These are phyloP conservation scores for Andrena trimmerana DNA, from an alignment of 2,888 invertebrate genomes.

Conservation along the genomic window DNA sequence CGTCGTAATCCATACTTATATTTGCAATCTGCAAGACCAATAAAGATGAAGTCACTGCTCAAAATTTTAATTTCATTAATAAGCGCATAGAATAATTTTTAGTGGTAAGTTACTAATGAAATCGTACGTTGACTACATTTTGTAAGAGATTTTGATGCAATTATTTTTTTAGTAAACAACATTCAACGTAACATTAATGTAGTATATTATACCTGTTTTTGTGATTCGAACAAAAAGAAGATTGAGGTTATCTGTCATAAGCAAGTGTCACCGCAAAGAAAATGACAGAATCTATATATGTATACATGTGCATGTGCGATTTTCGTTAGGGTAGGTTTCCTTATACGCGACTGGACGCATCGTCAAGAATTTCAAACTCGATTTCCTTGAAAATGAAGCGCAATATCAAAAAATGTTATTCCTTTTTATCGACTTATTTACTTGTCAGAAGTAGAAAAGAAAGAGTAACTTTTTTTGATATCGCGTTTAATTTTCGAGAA, in stretches of 20 bases:
- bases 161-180: not conserved
- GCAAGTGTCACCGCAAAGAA: not conserved
- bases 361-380: no score
- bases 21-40: slow-evolving; percentile 54
- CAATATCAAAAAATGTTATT: no score
- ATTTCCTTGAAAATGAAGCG: no score
- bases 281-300: not conserved
- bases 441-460: no score
- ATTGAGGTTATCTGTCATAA: slow-evolving; percentile 40
- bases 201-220: slow-evolving; percentile 11
- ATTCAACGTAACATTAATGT: not conserved
- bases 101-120: not conserved
- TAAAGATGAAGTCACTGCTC: slow-evolving; percentile 5
- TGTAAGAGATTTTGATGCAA: not conserved
- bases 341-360: no score
- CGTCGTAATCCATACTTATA: slow-evolving; percentile 81
- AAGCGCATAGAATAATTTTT: not conserved
- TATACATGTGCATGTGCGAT: not conserved
- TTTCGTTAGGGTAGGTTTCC: no score
- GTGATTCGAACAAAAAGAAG: not conserved
- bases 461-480: no score
- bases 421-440: no score
- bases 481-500: no score
- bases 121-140: not conserved
- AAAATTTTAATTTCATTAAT: not conserved